Evolutionary conservation across 2,113 vertebrate species (phyloP), one percentile per base, ranked within the genome.

Genomic region (Athene noctua): DNA sequence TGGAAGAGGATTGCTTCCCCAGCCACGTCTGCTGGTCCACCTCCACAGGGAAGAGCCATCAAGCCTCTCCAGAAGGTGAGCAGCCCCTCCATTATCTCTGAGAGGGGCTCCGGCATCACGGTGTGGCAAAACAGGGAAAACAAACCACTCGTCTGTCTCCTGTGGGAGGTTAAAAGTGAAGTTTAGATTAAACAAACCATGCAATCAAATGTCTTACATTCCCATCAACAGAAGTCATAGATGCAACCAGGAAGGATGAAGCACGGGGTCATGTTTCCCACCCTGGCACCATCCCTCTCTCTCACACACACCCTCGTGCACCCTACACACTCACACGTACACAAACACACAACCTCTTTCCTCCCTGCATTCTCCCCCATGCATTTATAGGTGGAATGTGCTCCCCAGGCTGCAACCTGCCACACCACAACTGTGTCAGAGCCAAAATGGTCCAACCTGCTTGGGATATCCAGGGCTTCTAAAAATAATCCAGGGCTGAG

Each of bases 151-250:
- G 0, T 23, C 29, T 84, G 67, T 78, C 86, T 89, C 22, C 61
- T 40, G n/a, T 32, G 51, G 18, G 38, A 38, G 15, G 14, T 13
- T 88, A 49, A 73, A 86, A n/a, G 34, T 55, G 55, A 95, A 71
- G 67, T 55, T 86, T 38, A 86, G 59, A 40, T 89, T 89, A 84
- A 96, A 95, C 51, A 91, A 89, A 57, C 38, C 57, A 9, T 15
- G 21, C n/a, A 81, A 67, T 67, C 52, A 58, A 90, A 77, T 14
- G 22, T 58, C 62, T 83, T 58, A 11, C 17, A 8, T 54, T 65
- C 34, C 74, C 70, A 66, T 83, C 68, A 83, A 32, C 0, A 0
- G 91, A 73, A 92, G 79, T 70, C 34, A 40, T 55, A 79, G 68
- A 59, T 78, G 77, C 80, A 51, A 15, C 55, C 81, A 77, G 81